phyloP scores from a whole-genome alignment of 2,888 invertebrate genomes.

The Idaea straminata region DNA sequence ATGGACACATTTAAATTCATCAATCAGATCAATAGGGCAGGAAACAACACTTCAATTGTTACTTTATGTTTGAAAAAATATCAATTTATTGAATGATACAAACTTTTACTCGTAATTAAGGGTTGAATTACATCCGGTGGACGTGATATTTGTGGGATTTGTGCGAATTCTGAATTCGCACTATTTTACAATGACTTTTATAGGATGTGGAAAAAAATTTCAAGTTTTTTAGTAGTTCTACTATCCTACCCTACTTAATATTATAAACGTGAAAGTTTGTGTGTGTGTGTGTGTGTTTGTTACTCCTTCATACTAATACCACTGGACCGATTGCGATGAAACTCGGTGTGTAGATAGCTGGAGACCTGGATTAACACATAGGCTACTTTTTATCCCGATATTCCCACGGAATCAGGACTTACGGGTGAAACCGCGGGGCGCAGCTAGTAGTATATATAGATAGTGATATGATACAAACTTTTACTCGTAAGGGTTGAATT shows the following conservation, averaged over 20 bases:
- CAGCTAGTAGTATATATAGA: too few species aligned
- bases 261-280: too few species aligned
- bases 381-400: too few species aligned
- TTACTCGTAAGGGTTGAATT: conserved; percentile 45
- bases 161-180: conserved; percentile 38
- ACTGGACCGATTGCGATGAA: too few species aligned
- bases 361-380: too few species aligned
- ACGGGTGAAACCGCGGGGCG: too few species aligned
- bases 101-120: conserved; percentile 45
- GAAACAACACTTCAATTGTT: conserved; percentile 50
- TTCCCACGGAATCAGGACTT: too few species aligned
- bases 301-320: too few species aligned
- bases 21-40: conserved; percentile 55
- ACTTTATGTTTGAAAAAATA: conserved; percentile 45
- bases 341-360: too few species aligned
- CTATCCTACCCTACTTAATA: too few species aligned
- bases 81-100: conserved; percentile 36
- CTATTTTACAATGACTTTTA: conserved; percentile 7
- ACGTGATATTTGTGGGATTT: conserved; percentile 53
- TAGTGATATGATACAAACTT: conserved; percentile 41
- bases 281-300: too few species aligned
- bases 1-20: conserved; percentile 38
- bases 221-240: too few species aligned
- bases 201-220: conserved; percentile 6
- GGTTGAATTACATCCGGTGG: conserved; percentile 53